Base-by-base conservation (phyloP, 2,113 vertebrate genomes). In the Anser cygnoides region DNA sequence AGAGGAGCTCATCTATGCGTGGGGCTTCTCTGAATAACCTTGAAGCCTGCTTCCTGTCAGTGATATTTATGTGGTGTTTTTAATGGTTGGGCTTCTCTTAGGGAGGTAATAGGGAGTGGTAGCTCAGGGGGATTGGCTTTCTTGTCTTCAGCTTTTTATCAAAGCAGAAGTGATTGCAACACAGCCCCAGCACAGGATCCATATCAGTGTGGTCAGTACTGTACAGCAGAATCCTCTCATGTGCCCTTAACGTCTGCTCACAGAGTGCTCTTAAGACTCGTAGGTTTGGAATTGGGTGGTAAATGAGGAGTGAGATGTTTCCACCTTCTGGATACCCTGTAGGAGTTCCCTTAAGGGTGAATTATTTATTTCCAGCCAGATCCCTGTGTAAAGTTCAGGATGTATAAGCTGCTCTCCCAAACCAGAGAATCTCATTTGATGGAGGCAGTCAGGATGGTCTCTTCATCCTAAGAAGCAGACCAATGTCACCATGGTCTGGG, bases 61-160 rank as follows among this genome's bases (percentile, higher is more conserved):
- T 91, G 91, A 73, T 93, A 96, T 95, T 96, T 95, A 94, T 87
- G 74, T 92, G 89, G 77, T 63, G 76, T 91, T 97, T 93, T 92
- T 93, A 96, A 87, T 89, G 58, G 17, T 39, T 46, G 3, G 4
- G 14, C 59, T 94, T 89, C 67, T 87, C 49, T 81, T 52, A 76
- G 88, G 90, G 82, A 92, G 82, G 78, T 58, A 43, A 46, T 13
- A 81, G 73, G 73, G 89, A 96, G 93, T 82, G 25, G 67, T 76
- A 79, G 66, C 95, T 95, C 71, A 65, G 73, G 89, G 62, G 50
- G 16, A 80, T 84, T 89, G 59, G 10, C 55, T 87, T 94, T 76
- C 55, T 92, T 82, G 81, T 89, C 77, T 87, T 93, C 28, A 25
- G 58, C 28, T 82, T 94, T 90, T 92, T 82, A 70, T 72, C 55